Percentiles rank a stretch among this genome's conserved stretches.
Conservation (phyloP, 2,888 invertebrate genomes). For the Petrophora chlorosata region DNA sequence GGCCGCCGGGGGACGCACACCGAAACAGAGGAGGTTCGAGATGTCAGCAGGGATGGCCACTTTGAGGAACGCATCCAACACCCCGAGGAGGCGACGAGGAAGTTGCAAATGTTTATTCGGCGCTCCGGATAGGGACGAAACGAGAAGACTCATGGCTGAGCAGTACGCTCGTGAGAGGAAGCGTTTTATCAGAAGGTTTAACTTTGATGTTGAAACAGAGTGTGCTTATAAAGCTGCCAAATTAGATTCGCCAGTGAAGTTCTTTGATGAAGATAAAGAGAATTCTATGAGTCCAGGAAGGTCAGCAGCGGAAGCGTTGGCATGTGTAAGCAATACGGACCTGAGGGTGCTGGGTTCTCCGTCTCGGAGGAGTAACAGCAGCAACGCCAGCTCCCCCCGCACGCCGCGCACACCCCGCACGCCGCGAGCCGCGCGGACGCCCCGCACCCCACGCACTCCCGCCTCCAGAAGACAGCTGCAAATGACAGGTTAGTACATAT, state of each 20-base stretch:
- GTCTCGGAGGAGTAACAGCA: slow-evolving; percentile 59
- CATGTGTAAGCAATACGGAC: slow-evolving; percentile 73
- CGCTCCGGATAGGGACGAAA: slow-evolving; percentile 83
- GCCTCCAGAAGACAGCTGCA: slow-evolving; percentile 79
- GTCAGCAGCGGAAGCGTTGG: slow-evolving; percentile 67
- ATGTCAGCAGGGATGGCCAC: slow-evolving; percentile 66
- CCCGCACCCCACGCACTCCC: slow-evolving; percentile 74
- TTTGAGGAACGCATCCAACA: slow-evolving; percentile 63
- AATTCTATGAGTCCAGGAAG: slow-evolving; percentile 63
- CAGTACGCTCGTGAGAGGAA: slow-evolving; percentile 83
- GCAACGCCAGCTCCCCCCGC: slow-evolving; percentile 59
- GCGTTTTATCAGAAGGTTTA: slow-evolving; percentile 84
- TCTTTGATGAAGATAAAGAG: slow-evolving; percentile 71
- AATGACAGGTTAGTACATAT: slow-evolving; percentile 74
- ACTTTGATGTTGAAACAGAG: slow-evolving; percentile 82
- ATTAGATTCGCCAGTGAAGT: slow-evolving; percentile 75
- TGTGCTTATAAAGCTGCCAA: slow-evolving; percentile 66
- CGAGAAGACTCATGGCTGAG: slow-evolving; percentile 83
- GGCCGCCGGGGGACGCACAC: slow-evolving; percentile 78
- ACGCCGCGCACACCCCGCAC: slow-evolving; percentile 69
- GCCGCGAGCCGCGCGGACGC: slow-evolving; percentile 65
- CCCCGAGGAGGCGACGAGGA: slow-evolving; percentile 70
- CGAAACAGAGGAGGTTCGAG: slow-evolving; percentile 74
- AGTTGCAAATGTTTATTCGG: slow-evolving; percentile 86
- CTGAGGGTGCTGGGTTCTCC: slow-evolving; percentile 71